Conservation (phyloP, 2,113 vertebrate species). For the Amphilophus citrinellus region DNA sequence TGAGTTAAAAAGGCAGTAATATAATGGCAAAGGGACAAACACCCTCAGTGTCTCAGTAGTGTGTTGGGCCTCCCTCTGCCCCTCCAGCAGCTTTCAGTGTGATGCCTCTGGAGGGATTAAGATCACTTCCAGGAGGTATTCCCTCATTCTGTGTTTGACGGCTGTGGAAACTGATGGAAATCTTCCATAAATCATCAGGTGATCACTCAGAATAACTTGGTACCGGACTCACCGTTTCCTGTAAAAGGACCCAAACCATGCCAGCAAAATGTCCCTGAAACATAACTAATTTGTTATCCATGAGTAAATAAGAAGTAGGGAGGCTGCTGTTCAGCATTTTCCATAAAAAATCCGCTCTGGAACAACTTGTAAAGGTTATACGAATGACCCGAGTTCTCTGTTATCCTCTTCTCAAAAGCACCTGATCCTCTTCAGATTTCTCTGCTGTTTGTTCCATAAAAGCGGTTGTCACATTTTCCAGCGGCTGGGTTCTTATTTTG, state of each 20-base stretch:
- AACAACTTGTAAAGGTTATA: background rate
- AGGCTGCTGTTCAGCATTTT: background rate
- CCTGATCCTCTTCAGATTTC: background rate
- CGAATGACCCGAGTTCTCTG: background rate
- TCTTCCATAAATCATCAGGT: background rate
- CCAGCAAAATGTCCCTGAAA: background rate
- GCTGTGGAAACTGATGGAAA: background rate
- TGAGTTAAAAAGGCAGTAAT: background rate
- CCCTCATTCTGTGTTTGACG: background rate
- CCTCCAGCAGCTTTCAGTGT: background rate
- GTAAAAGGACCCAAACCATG: background rate
- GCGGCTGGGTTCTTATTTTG: constrained; percentile 33
- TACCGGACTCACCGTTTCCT: background rate
- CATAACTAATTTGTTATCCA: background rate
- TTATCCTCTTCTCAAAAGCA: background rate
- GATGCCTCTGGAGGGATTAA: background rate
- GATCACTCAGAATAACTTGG: background rate
- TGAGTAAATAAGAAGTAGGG: background rate
- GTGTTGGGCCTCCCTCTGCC: too few relatives aligned
- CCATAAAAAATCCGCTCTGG: constrained; percentile 5
- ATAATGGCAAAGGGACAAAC: background rate
- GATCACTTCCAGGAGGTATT: background rate
- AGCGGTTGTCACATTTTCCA: constrained; percentile 42
- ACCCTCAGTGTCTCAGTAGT: background rate
- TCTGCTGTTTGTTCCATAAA: constrained; percentile 18